Evolutionary conservation across 1,140 invertebrate species (phyloP).

Genomic region (Acromyrmex charruanus): DNA sequence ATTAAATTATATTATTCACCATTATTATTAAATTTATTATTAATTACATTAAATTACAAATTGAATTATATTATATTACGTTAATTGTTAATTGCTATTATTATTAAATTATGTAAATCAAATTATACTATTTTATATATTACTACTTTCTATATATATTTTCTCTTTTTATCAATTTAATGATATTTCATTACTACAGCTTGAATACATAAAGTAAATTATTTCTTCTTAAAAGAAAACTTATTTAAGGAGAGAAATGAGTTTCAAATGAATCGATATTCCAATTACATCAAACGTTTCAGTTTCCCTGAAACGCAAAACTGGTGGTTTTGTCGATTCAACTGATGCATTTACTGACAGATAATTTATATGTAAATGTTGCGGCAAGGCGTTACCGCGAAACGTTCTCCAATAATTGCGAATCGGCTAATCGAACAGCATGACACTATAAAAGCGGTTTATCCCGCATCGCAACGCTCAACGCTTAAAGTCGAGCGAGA

Average conservation of each 20-base stretch:
- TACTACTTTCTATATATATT: background rate
- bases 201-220: background rate
- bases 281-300: conserved; percentile 40
- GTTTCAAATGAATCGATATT: conserved; percentile 10
- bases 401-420: conserved; percentile 61
- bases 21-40: background rate
- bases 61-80: background rate
- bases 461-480: conserved; percentile 40
- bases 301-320: conserved; percentile 35
- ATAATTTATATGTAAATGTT: conserved; percentile 62
- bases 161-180: background rate
- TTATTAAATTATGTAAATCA: conserved; percentile 4
- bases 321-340: conserved; percentile 41
- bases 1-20: background rate
- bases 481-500: conserved; percentile 28
- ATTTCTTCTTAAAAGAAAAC: background rate
- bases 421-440: conserved; percentile 59
- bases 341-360: conserved; percentile 34
- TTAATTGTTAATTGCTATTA: conserved; percentile 16
- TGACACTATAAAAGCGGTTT: conserved; percentile 59
- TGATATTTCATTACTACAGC: background rate
- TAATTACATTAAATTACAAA: background rate
- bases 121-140: background rate
- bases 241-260: conserved; percentile 20
- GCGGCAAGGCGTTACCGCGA: conserved; percentile 54